These are phyloP conservation scores for Pyrrhosoma nymphula DNA, from an alignment of 2,888 invertebrate genomes.

Conservation along the genomic window DNA sequence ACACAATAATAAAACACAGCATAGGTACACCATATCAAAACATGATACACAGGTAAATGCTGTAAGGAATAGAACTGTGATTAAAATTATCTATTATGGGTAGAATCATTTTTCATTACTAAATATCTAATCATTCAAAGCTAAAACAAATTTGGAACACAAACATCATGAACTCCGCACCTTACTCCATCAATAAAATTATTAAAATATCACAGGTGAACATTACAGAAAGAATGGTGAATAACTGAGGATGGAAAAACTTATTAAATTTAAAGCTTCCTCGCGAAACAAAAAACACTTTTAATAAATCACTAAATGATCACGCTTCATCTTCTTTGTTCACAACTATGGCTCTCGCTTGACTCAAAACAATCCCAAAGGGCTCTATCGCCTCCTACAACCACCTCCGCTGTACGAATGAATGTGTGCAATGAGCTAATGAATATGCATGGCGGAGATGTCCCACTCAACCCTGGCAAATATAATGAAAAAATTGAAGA, in stretches of 20 bases:
- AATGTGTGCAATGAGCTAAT: constrained; percentile 56
- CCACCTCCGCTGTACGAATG: neutral
- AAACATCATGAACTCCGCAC: neutral
- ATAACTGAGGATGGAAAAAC: neutral
- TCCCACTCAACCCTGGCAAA: neutral
- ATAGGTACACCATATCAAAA: too few species aligned
- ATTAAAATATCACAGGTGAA: neutral
- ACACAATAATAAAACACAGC: too few species aligned
- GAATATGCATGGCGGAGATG: constrained; percentile 35
- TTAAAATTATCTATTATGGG: too few species aligned
- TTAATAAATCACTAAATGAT: neutral
- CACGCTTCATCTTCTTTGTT: neutral
- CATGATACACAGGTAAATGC: too few species aligned
- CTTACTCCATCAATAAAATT: neutral
- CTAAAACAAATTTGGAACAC: neutral
- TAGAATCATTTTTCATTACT: too few species aligned
- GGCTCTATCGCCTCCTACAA: neutral
- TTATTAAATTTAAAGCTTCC: neutral
- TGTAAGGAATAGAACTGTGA: too few species aligned
- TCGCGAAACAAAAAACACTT: neutral
- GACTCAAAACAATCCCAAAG: neutral
- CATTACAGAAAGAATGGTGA: neutral
- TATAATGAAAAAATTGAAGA: constrained; percentile 50
- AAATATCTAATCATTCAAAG: too few species aligned
- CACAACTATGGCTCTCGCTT: neutral